phyloP scores from a whole-genome alignment of 2,888 invertebrate genomes.

The Brachynemurus nebulosus region DNA sequence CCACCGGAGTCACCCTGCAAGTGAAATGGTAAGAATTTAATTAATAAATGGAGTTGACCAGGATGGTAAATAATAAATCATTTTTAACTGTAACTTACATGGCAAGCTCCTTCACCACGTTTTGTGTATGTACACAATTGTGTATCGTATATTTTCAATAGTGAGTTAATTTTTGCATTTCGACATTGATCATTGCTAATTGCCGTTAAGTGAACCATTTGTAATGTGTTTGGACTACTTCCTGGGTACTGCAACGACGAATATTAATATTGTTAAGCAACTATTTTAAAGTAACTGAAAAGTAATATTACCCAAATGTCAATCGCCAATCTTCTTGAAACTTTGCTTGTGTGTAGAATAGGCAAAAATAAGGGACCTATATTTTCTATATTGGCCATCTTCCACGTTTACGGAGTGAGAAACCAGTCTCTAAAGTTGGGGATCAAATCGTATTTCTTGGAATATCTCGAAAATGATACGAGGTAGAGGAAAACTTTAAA shows the following conservation, averaged over 20 bases:
- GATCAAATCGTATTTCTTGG: no score
- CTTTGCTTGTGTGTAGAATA: no score
- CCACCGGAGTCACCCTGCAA: slow-evolving; percentile 37
- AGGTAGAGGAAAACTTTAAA: no score
- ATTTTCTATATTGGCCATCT: not conserved
- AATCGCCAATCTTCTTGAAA: no score
- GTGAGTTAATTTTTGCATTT: slow-evolving; percentile 33
- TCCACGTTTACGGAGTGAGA: not conserved
- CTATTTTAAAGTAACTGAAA: not conserved
- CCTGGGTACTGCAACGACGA: slow-evolving; percentile 15
- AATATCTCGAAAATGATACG: no score
- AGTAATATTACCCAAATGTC: no score
- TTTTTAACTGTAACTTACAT: slow-evolving; percentile 15
- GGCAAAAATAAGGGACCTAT: no score
- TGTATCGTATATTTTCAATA: not conserved
- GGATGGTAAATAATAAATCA: not conserved
- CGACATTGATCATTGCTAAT: slow-evolving; percentile 38
- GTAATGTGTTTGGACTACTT: slow-evolving; percentile 33
- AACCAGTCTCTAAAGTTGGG: not conserved
- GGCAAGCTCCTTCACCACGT: slow-evolving; percentile 23
- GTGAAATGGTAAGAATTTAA: not conserved
- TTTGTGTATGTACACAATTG: slow-evolving; percentile 21
- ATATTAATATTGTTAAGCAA: not conserved
- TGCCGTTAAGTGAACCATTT: slow-evolving; percentile 36
- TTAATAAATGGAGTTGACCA: not conserved